A percentile compares a stretch with the other conserved stretches of the same genome.
These are phyloP conservation scores for Streptopelia turtur DNA, from an alignment of 2,797 vertebrate genomes.

Conservation along the genomic window DNA sequence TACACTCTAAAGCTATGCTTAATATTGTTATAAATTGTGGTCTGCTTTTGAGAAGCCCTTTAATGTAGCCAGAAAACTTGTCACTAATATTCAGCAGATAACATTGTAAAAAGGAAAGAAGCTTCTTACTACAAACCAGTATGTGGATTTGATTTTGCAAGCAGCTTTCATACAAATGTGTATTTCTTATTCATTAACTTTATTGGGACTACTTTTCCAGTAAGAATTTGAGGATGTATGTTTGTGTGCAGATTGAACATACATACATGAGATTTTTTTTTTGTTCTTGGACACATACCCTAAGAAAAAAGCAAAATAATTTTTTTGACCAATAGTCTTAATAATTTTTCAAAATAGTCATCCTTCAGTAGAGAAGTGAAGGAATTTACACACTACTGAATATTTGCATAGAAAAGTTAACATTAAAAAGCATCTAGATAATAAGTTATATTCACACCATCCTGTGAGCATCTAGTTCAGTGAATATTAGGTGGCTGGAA, in stretches of 20 bases:
- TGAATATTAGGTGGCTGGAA: background rate
- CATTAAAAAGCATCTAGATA: background rate
- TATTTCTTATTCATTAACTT: background rate
- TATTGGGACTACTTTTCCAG: background rate
- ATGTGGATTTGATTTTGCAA: background rate
- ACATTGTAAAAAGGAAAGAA: background rate
- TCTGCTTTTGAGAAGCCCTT: slow-evolving; percentile 3
- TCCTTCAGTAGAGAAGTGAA: background rate
- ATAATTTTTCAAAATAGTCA: background rate
- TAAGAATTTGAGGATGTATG: background rate
- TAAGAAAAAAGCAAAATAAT: background rate
- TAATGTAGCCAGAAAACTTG: background rate
- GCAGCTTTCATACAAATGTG: background rate
- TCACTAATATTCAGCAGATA: background rate
- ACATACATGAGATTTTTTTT: background rate
- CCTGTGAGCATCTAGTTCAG: background rate
- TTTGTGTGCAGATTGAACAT: background rate
- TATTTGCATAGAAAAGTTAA: background rate
- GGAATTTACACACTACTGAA: background rate
- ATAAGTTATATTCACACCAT: background rate
- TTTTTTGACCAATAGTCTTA: background rate
- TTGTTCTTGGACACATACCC: no score
- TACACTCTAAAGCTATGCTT: background rate
- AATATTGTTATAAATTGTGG: background rate
- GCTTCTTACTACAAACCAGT: background rate